Base-by-base conservation (phyloP, 2,113 vertebrate genomes). In the Perccottus glenii region DNA sequence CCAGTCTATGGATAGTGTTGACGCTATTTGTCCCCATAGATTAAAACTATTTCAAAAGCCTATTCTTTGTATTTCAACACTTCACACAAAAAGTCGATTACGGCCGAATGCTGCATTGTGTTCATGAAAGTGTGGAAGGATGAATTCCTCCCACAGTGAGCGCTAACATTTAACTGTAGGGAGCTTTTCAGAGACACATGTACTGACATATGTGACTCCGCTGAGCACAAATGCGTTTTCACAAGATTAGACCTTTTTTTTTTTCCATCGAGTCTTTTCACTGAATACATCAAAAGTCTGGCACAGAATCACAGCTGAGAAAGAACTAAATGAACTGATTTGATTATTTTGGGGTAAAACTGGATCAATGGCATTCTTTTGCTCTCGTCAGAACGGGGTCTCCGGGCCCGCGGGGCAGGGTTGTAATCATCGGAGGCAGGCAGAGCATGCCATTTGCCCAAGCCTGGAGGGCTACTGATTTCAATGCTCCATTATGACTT, bases 401-500 rank as follows among this genome's bases (percentile, higher is more conserved):
- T 75, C 82, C 83, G 67, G 87, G 93, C 93, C 93, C 87, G 61
- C 40, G 61, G 92, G 94, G 92, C 91, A 89, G 79, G 90, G 77
- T 82, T 86, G 88, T 92, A 93, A 94, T 96, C 93, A 93, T 94
- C 90, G 78, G 91, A 91, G 90, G 89, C 88, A 90, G 94, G 89
- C 88, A 90, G 88, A 93, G 89, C 66, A 62, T 42, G 84, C 70
- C 75, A 92, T 91, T 84, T 74, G 90, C 86, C 71, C 48, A 61
- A 77, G 85, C 87, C 83, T 70, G 70, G 77, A 90, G 86, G 73
- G 93, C 88, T 93, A 92, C 72, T 93, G 91, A 94, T 94, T 93
- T 94, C 93, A 93, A 94, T 69, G 91, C 90, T 86, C 88, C 90
- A 94, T 93, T 95, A 91, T 96, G 91, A 95, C 93, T 92, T 89